Evolutionary conservation across 1,140 invertebrate species (phyloP), one percentile per base, ranked within the genome.

Genomic region (Orchestia grillus): DNA sequence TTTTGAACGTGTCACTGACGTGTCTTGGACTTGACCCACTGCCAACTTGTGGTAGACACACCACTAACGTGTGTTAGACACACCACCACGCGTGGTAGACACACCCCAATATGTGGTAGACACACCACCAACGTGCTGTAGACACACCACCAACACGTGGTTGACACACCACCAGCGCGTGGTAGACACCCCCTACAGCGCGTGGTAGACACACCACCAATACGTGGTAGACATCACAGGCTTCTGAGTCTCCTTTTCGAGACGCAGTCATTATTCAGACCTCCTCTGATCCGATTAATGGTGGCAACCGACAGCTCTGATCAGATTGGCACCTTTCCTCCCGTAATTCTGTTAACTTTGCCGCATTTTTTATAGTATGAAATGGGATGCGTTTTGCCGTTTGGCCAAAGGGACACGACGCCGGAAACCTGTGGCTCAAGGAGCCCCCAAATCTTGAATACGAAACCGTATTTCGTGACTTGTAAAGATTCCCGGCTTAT

Each of bases 261-360:
- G 47, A 4, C 44, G 40, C 16, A 44, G 92, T 44, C 92, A 94
- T 45, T 94, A 94, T 94, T 94, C 92, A 44, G 44, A 45, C 92
- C 44, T n/a, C 92, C 43, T 47, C 43, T 94, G 92, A 94, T 94
- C 92, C 92, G 92, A 94, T 94, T 94, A 47, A 94, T 94, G 44
- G 16, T 3, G 47, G 92, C 43, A 47, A 45, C 92, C 43, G 92
- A 94, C 92, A 94, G 92, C 92, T 45, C 92, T 45, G 44, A 94
- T 94, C 92, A 94, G 92, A 94, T 94, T 94, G 92, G 43, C 92
- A 47, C 44, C 92, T 94, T 47, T 44, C 36, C 92, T n/a, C 44
- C 36, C 44, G 11, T 44, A 45, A 42, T 44, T 90, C 41, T 15
- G n/a, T 42, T 90, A 94, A 94, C 41, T 94, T 94, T 94, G 36